Percentiles rank a stretch among this genome's conserved stretches.
Conservation (phyloP, 1,140 invertebrate genomes). For the Chymomyza costata region DNA sequence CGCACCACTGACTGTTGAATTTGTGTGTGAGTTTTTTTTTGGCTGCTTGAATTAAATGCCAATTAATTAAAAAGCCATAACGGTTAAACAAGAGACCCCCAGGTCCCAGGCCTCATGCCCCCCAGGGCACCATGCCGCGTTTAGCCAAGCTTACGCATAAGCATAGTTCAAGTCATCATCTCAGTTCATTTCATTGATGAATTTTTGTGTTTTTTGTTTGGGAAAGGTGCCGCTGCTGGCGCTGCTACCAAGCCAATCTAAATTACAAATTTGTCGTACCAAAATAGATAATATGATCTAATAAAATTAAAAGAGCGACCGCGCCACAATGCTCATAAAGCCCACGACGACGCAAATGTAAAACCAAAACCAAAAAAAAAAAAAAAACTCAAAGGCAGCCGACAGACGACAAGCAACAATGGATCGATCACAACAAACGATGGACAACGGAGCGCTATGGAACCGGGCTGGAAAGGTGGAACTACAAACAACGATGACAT, state of each 20-base stretch:
- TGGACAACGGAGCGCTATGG: too few species aligned
- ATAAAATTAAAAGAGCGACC: conserved; percentile 66
- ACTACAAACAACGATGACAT: too few species aligned
- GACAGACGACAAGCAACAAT: not conserved
- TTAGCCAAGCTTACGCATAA: too few species aligned
- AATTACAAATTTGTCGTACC: conserved; percentile 66
- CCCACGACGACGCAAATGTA: conserved; percentile 30
- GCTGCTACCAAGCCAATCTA: conserved; percentile 38
- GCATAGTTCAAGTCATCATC: too few species aligned
- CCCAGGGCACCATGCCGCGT: too few species aligned
- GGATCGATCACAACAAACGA: too few species aligned
- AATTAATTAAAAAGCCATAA: conserved; percentile 70
- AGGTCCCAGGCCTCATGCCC: not conserved
- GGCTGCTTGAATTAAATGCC: conserved; percentile 62
- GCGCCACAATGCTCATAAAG: conserved; percentile 61
- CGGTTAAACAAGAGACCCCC: conserved; percentile 38
- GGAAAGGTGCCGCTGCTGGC: conserved; percentile 15
- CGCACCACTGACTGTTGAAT: conserved; percentile 33
- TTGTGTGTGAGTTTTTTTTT: conserved; percentile 3
- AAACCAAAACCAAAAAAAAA: conserved; percentile 12
- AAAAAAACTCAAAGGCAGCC: too few species aligned
- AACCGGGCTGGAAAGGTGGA: too few species aligned
- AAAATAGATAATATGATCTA: conserved; percentile 72
- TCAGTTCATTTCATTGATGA: too few species aligned
- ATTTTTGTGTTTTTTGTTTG: too few species aligned